A percentile compares a stretch with the other conserved stretches of the same genome.
These are phyloP conservation scores for Limnephilus marmoratus DNA, from an alignment of 2,888 invertebrate species.

Conservation along the genomic window DNA sequence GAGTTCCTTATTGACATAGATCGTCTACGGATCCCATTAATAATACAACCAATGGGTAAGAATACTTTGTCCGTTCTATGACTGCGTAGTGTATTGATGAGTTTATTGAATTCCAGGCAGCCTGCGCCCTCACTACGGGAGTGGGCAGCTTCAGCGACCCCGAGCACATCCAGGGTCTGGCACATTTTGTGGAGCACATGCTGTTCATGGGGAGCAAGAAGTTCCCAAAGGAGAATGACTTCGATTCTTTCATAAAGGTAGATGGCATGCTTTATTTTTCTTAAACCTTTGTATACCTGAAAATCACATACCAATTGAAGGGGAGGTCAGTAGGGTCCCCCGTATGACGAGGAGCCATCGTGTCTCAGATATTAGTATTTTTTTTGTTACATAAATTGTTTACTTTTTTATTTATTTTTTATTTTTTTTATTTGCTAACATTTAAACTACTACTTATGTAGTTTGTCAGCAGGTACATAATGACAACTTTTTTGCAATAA, in stretches of 20 bases:
- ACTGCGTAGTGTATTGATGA: background rate
- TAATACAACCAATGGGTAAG: background rate
- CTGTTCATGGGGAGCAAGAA: conserved; percentile 96
- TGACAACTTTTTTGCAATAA: too few relatives aligned
- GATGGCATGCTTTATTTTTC: background rate
- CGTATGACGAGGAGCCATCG: too few relatives aligned
- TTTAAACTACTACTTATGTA: too few relatives aligned
- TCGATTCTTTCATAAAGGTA: conserved; percentile 87
- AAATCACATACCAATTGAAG: too few relatives aligned
- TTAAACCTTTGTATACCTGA: background rate
- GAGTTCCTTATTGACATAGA: too few relatives aligned
- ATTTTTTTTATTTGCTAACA: too few relatives aligned
- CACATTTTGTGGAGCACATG: conserved; percentile 94
- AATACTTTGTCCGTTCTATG: background rate
- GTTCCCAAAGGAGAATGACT: conserved; percentile 91
- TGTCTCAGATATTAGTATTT: too few relatives aligned
- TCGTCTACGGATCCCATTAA: background rate
- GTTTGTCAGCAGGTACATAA: too few relatives aligned
- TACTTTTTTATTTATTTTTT: too few relatives aligned
- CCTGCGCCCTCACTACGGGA: conserved; percentile 85
- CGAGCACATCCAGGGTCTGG: conserved; percentile 85
- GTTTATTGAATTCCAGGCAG: conserved; percentile 74
- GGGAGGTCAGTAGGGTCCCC: too few relatives aligned
- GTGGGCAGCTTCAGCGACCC: conserved; percentile 91
- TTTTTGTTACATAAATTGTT: too few relatives aligned